phyloP scores from a whole-genome alignment of 1,140 invertebrate genomes.

The Rhizoglyphus robini region DNA sequence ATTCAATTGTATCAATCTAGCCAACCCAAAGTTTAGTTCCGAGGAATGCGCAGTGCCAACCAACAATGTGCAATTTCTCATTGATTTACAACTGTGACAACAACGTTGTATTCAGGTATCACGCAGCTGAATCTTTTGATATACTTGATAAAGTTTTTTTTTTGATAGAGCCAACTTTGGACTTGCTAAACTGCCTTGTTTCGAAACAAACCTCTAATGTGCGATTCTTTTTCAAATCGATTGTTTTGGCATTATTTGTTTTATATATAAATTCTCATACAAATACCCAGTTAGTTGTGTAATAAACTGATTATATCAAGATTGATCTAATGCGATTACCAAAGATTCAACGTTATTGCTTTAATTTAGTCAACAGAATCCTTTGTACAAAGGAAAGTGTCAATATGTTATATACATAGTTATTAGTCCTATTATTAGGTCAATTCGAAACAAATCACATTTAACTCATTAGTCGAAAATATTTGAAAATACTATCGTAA shows the following conservation, averaged over 20 bases:
- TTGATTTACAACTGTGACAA: constrained; percentile 1
- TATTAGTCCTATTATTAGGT: neutral
- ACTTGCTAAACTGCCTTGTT: neutral
- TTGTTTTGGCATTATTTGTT: neutral
- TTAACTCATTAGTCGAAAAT: neutral
- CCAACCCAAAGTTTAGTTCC: neutral
- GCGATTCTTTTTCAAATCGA: neutral
- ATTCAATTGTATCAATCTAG: neutral
- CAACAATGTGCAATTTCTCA: neutral
- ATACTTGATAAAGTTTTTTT: neutral
- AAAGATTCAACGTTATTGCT: neutral
- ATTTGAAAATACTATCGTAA: neutral
- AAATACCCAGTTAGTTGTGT: neutral
- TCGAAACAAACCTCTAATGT: constrained; percentile 1
- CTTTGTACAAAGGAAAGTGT: neutral
- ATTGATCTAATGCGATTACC: neutral
- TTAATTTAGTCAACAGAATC: neutral
- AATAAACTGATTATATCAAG: neutral
- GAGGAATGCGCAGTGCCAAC: neutral
- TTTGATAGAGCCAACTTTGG: constrained; percentile 1
- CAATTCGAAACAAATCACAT: neutral
- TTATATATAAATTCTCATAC: neutral
- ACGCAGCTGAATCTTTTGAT: neutral
- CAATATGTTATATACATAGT: neutral
- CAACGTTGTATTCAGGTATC: constrained; percentile 13